Base-by-base conservation (phyloP, 2,797 vertebrate species). In the Enteromius argenteus region DNA sequence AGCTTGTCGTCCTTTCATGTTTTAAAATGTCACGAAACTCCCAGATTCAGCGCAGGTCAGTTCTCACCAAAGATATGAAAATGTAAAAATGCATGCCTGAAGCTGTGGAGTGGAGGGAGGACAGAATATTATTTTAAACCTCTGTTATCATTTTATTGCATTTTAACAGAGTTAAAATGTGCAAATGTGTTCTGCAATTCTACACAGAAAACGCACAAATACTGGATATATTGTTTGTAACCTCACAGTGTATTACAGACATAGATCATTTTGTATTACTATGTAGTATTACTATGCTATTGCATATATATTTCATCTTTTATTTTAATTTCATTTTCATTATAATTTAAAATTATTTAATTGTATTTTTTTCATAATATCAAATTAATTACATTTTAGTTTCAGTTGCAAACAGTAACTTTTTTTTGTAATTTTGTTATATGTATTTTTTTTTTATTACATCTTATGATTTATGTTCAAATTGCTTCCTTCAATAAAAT, bases 1-100 rank as follows among this genome's bases (percentile, higher is more conserved):
- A 56, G 21, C 32, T 58, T 58, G 73, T 39, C 51, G 4, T 8
- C 73, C 51, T 39, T 58, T 76, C 51, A 23, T 76, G 73, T 56
- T 58, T 58, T 56, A 23, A 76, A 39, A 58, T 58, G 21, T 17
- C 73, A 58, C 4, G 49, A 23, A 76, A 8, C 32, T 15, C 21
- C 11, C 3, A 0, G 3, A 58, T 75, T 58, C 73, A 23, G 5
- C 32, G 23, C 51, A 76, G 73, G 73, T 23, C 51, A 76, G 6
- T 23, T 76, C 19, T 74, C 17, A n/a, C 10, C 5, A 6, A 11
- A n/a, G 46, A 49, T 49, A 51, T 32, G 17, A 73, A 32, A 73
- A 49, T 49, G 15, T 49, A 11, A 72, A 72, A 35, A 35, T 3
- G 11, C 19, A n/a, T n/a, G 17, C 17, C 30, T 56, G 19, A 56